phyloP scores from a whole-genome alignment of 2,888 invertebrate species.

The Ceriagrion tenellum region DNA sequence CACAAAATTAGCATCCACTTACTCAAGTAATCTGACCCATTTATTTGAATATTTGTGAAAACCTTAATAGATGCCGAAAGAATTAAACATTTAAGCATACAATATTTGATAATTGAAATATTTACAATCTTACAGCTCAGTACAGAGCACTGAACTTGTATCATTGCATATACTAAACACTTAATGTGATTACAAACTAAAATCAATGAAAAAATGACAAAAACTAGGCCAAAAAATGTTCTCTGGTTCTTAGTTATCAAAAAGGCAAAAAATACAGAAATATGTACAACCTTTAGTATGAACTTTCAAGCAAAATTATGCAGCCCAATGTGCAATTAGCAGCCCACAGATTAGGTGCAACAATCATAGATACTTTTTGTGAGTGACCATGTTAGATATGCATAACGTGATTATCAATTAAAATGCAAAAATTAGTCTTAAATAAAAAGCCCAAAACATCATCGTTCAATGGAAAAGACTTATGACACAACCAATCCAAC shows the following conservation, averaged over 20 bases:
- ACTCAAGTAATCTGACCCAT: no score
- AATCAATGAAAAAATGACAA: not conserved
- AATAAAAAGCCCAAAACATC: not conserved
- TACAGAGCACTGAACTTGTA: no score
- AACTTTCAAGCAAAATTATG: not conserved
- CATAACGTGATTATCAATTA: not conserved
- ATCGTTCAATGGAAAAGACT: not conserved
- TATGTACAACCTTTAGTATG: not conserved
- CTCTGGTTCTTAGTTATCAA: no score
- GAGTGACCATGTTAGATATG: not conserved
- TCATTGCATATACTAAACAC: no score
- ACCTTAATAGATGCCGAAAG: no score
- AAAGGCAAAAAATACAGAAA: not conserved
- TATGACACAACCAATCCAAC: not conserved
- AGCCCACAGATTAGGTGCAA: not conserved
- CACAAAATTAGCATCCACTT: no score
- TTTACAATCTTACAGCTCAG: no score
- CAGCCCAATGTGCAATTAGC: not conserved
- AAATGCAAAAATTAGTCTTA: not conserved
- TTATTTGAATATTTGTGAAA: no score
- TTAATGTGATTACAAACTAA: no score
- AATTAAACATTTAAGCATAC: no score
- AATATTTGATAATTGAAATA: no score
- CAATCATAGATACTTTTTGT: not conserved
- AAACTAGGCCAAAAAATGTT: not conserved